Base-by-base conservation (phyloP, 2,797 vertebrate genomes). In the Mallotus villosus region DNA sequence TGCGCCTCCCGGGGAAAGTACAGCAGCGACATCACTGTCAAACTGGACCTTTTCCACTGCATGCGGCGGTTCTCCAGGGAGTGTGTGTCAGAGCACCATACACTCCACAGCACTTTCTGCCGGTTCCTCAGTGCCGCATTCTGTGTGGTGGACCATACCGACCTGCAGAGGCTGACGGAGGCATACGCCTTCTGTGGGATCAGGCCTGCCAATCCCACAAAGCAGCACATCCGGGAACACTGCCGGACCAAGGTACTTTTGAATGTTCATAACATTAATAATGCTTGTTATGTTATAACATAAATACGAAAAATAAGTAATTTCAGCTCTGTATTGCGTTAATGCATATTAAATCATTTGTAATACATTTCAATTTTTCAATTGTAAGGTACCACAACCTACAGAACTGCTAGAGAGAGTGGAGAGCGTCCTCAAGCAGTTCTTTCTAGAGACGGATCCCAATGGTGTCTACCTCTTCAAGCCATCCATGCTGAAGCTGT, bases 21-120 rank as follows among this genome's bases (percentile, higher is more conserved):
- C 61, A 80, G 67, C 11, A 0, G 0, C 1, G 12, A 67, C n/a
- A 81, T 76, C 5, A 24, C 16, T 9, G 41, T 82, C 4, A 80
- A 80, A 22, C 61, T 76, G 68, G 73, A 82, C 53, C 19, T 75
- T 49, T 79, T 82, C 41, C 70, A 82, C 5, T 79, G 80, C 59
- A 55, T 76, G 71, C 22, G 77, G 24, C 37, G 53, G 16, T 67
- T 82, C 21, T 21, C 53, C 57, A 12, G 55, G 37, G 77, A 76
- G 69, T 79, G 69, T 37, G 24, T 34, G 11, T 61, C 77, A 19
- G 67, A 78, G 57, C 81, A 72, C 41, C 76, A 78, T 24, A 19
- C 62, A 27, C 65, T 78, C 3, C 67, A 63, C 27, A 71, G 73
- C 71, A 17, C 64, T 7, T 72, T 72, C 68, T 60, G 63, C 67